Conservation (phyloP, 2,113 vertebrate genomes). For the Gyps fulvus region DNA sequence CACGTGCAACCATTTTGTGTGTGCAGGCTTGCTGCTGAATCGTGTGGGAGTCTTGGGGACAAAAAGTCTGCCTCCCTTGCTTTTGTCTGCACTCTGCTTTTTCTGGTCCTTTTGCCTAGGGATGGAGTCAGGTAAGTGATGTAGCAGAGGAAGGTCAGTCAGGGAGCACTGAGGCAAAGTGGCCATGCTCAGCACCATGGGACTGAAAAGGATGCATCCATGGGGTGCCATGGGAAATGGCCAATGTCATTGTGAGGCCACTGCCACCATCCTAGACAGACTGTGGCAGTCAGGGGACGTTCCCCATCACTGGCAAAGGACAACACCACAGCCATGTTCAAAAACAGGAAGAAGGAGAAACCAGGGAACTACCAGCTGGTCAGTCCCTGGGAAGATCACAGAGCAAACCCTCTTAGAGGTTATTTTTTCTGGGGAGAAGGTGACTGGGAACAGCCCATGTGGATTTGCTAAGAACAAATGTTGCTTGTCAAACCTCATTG, state of each 20-base stretch:
- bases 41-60: rapidly evolving
- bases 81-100: not conserved
- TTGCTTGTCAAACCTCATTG: not conserved
- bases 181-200: not conserved
- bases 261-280: not conserved
- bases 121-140: too few relatives aligned
- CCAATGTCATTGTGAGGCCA: not conserved
- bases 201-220: not conserved
- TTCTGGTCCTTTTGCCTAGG: not conserved
- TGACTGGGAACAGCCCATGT: not conserved
- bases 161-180: not conserved
- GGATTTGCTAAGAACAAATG: not conserved
- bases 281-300: not conserved
- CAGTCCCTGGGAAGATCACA: not conserved
- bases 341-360: not conserved
- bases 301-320: not conserved
- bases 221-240: not conserved
- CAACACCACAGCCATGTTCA: not conserved
- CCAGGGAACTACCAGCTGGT: not conserved
- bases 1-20: not conserved
- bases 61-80: not conserved
- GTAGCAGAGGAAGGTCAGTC: not conserved
- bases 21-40: not conserved
- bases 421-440: not conserved
- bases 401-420: not conserved